Evolutionary conservation across 2,888 invertebrate species (phyloP), one percentile per base, ranked within the genome.

Genomic region (Crocallis elinguaria): DNA sequence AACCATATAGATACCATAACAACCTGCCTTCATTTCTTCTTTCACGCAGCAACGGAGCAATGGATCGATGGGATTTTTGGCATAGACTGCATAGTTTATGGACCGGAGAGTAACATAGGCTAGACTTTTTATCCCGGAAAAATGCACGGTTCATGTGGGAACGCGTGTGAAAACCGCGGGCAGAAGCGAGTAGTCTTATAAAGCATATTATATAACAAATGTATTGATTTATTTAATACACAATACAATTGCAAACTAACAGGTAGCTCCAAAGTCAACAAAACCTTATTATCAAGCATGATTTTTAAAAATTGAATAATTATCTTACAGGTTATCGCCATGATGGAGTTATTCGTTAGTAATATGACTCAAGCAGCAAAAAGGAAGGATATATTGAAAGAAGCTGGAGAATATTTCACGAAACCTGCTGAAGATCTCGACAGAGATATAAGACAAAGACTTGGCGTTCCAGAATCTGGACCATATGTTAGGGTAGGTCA

Each of bases 391-490:
- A 46, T 75, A 37, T 49, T 82, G n/a, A 75, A 62, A 39, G 75
- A 79, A 43, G 77, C 84, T 3, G 79, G 75, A 0, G 57, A 70
- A 19, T 69, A 75, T 57, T 87, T 88, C 33, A 77, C 78, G 1
- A 74, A 77, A 48, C 74, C 86, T 1, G 49, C 39, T 1, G 73
- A 69, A 30, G 73, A 71, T 4, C 56, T 89, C 0, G 80, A 84
- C 12, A 45, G 58, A 14, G 81, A 81, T 56, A 65, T 88, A 7
- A 72, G 82, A 51, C 57, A 72, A 1, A 60, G 58, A 19, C 67
- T 87, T 5, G 54, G 58, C 1, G 27, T 79, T 8, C 67, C 73
- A 1, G 57, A 62, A 23, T 17, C 14, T 12, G 75, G 59, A 0
- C 65, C 77, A 0, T 81, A 80, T 37, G 51, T 55, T 0, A 66